Base-by-base conservation (phyloP, 2,888 invertebrate genomes). In the Coremacera marginata region DNA sequence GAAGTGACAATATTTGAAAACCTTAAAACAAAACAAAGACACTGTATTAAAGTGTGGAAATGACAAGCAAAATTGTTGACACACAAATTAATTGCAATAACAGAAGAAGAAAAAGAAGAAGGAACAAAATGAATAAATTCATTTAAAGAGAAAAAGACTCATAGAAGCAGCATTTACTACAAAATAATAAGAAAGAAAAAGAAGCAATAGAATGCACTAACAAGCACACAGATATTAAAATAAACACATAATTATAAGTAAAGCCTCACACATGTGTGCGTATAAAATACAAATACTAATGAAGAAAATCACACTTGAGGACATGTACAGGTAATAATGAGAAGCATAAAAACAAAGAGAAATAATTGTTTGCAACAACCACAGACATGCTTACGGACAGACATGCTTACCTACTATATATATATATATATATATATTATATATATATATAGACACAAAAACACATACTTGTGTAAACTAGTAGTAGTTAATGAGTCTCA, bases 401-500 rank as follows among this genome's bases (percentile, higher is more conserved):
- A 44, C 44, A 37, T 31, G 5, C 31, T 8, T 37, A 8, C 37
- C 8, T 14, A 44, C 44, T n/a, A n/a, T n/a, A n/a, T n/a, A n/a
- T n/a, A n/a, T n/a, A n/a, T n/a, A n/a, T n/a, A n/a, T n/a, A n/a
- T n/a, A n/a, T n/a, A n/a, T n/a, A n/a, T n/a, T n/a, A n/a, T n/a
- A n/a, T n/a, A n/a, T n/a, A n/a, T n/a, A n/a, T n/a, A n/a, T n/a
- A n/a, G n/a, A n/a, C n/a, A n/a, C n/a, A n/a, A n/a, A n/a, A n/a
- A n/a, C n/a, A n/a, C n/a, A n/a, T n/a, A n/a, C n/a, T 37, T 37
- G 37, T 37, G 37, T 37, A 37, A 5, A 37, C 37, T 37, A 37
- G 44, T 44, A 44, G 44, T 44, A 44, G 70, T 52, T 70, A 70
- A 70, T 70, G 70, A 70, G 52, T 70, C 52, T 70, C 70, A 49